Conservation (phyloP, 2,113 vertebrate species). For the Gavialis gangeticus region DNA sequence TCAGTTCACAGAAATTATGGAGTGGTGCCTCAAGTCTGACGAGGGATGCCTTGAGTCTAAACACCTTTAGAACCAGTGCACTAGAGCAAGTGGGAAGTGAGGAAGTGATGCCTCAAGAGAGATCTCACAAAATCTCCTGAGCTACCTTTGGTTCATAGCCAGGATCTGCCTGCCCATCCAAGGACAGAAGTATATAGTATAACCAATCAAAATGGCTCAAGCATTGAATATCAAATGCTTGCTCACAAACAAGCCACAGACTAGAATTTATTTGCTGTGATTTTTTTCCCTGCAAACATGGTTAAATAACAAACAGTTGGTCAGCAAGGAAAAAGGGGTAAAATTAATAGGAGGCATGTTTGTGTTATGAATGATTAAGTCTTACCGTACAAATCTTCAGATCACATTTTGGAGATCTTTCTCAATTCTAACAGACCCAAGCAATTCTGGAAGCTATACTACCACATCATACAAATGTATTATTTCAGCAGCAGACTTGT, state of each 20-base stretch:
- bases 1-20: too few species aligned
- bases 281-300: neutral
- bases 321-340: neutral
- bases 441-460: constrained; percentile 22
- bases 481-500: constrained; percentile 54
- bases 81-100: neutral
- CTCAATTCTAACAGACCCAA: neutral
- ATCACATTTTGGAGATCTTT: neutral
- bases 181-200: neutral
- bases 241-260: neutral
- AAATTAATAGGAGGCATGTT: neutral
- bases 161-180: neutral
- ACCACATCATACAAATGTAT: constrained; percentile 14
- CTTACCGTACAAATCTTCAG: neutral
- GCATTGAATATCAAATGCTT: neutral
- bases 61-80: too few species aligned
- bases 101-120: fast-evolving
- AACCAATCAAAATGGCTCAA: neutral
- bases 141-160: neutral
- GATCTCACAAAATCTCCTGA: fast-evolving
- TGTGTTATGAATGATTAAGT: neutral
- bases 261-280: neutral
- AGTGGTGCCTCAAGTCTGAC: too few species aligned
- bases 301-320: neutral
- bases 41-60: too few species aligned